Base-by-base conservation (phyloP, 1,140 invertebrate genomes). In the Helicoverpa zea region DNA sequence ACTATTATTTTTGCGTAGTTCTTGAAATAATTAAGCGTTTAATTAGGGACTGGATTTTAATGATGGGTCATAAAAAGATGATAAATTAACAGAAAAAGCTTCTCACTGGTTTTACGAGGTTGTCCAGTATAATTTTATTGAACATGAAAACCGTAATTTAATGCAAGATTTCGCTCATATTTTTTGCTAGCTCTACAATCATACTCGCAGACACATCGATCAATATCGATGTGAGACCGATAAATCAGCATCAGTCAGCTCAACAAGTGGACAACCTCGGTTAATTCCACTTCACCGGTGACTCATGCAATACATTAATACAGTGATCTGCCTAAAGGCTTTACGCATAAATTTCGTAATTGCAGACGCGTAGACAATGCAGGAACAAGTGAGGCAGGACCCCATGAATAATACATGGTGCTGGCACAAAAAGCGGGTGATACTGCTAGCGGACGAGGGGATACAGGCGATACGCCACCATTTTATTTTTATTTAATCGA, bases 331-430 rank as follows among this genome's bases (percentile, higher is more conserved):
- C 91, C 91, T 89, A 90, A 93, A 93, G 92, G 89, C 89, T 87
- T 89, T 82, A 87, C 84, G 87, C 88, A 93, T 93, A 91, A 92
- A 91, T 91, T 87, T 91, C 87, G 89, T 92, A 93, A 93, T 94
- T 92, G 88, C 89, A 87, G 87, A 88, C 88, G 87, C 88, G 90
- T 92, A 92, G 90, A 94, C 90, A 93, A 94, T 92, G 86, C 86
- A 88, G 86, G 86, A 91, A 91, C 88, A 92, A 89, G 86, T 89
- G 86, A 87, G 87, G 82, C 81, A 82, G 83, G 83, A 68, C 82
- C 84, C 80, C 87, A 92, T 94, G 91, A 94, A 94, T 94, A 92
- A 94, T 87, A 87, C 87, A 93, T 92, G 64, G 66, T 29, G 61
- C 2, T 23, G 66, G 14, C 54, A 81, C 79, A 86, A 87, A 90